These are phyloP conservation scores for Girardinus metallicus DNA, from an alignment of 2,797 vertebrate species.

Conservation along the genomic window DNA sequence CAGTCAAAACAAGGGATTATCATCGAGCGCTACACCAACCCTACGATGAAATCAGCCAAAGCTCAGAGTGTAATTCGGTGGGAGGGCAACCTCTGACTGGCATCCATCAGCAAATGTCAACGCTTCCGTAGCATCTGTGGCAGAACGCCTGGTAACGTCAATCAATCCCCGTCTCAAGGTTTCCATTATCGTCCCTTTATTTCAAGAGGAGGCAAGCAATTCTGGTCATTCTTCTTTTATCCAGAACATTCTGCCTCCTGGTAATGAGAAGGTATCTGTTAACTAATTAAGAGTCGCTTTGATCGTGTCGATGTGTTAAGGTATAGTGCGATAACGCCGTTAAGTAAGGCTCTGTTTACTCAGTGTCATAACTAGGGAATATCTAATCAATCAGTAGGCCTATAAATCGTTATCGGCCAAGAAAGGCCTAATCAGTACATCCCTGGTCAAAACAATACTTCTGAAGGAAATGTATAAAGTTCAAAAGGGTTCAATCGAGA, in stretches of 20 bases:
- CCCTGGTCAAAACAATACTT: neutral
- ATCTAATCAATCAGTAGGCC: neutral
- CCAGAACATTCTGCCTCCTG: neutral
- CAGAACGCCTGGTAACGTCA: slow-evolving; percentile 28
- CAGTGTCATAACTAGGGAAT: neutral
- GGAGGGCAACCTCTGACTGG: slow-evolving; percentile 33
- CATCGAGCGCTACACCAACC: slow-evolving; percentile 38
- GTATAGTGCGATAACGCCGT: neutral
- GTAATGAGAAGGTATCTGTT: neutral
- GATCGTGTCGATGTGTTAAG: neutral
- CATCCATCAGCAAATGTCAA: slow-evolving; percentile 68
- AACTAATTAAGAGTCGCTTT: neutral
- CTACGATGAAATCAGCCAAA: slow-evolving; percentile 31
- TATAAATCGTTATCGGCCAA: neutral
- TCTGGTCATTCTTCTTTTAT: neutral
- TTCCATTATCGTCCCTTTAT: slow-evolving; percentile 7
- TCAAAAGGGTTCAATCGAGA: neutral
- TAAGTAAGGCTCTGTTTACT: neutral
- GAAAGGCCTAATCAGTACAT: neutral
- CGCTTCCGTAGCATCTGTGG: slow-evolving; percentile 45
- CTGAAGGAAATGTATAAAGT: neutral
- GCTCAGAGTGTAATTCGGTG: slow-evolving; percentile 21
- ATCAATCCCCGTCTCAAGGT: slow-evolving; percentile 37
- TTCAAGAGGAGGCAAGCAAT: neutral
- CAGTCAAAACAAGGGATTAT: slow-evolving; percentile 53